Conservation (phyloP, 2,113 vertebrate species). For the Dryoscopus gambensis region DNA sequence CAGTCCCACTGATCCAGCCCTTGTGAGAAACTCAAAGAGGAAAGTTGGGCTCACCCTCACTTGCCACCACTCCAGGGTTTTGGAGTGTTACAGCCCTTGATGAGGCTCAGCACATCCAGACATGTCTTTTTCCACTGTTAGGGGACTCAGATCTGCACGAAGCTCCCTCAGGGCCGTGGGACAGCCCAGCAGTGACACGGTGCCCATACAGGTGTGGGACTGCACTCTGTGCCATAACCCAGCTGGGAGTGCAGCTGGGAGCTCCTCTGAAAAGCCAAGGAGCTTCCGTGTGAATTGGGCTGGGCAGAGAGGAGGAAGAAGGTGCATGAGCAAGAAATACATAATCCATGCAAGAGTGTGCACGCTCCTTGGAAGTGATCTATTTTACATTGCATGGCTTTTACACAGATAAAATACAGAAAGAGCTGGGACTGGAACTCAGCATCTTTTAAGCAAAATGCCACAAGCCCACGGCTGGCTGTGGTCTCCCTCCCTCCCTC, state of each 20-base stretch:
- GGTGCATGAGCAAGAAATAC: not conserved
- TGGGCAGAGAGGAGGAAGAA: not conserved
- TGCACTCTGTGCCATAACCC: fast-evolving
- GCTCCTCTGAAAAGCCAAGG: not conserved
- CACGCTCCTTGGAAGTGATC: fast-evolving
- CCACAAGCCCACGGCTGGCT: not conserved
- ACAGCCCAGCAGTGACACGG: fast-evolving
- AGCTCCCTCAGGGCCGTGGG: too few relatives aligned
- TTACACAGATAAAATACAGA: not conserved
- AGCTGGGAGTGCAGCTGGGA: fast-evolving
- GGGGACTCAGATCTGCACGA: not conserved
- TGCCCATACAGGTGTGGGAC: fast-evolving
- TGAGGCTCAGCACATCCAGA: not conserved
- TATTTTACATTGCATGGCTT: not conserved
- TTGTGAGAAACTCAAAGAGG: not conserved
- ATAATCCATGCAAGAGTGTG: not conserved
- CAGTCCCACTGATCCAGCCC: not conserved
- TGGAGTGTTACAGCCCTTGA: not conserved
- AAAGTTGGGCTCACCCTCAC: fast-evolving
- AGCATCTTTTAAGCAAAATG: not conserved
- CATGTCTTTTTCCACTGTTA: fast-evolving
- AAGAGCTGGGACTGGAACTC: not conserved
- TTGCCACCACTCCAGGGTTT: not conserved
- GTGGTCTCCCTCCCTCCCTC: not conserved
- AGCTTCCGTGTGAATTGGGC: not conserved